Percentiles rank a stretch among this genome's conserved stretches.
Evolutionary conservation across 2,888 invertebrate genomes (phyloP).

Genomic region (Diadromus collaris): DNA sequence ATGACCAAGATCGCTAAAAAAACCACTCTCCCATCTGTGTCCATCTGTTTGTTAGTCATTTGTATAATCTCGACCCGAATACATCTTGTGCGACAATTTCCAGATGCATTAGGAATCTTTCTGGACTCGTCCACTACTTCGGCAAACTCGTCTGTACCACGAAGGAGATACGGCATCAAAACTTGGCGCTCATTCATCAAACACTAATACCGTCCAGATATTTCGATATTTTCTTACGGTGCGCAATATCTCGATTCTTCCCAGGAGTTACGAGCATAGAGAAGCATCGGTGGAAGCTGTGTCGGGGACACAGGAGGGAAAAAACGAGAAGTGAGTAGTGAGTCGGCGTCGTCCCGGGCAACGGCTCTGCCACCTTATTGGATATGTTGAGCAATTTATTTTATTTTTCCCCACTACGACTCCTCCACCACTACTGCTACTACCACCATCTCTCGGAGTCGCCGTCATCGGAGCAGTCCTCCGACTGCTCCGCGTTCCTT

Average conservation of each 20-base stretch:
- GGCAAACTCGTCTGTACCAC: neutral
- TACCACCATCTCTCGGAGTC: conserved; percentile 38
- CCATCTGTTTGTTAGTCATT: neutral
- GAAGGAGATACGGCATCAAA: neutral
- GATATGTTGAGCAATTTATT: conserved; percentile 80
- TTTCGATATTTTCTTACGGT: neutral
- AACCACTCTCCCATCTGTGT: too few relatives aligned
- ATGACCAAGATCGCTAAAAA: too few relatives aligned
- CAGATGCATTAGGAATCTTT: conserved; percentile 11
- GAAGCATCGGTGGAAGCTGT: conserved; percentile 55
- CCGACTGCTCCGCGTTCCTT: conserved; percentile 50
- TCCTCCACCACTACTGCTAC: conserved; percentile 43
- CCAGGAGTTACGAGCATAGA: conserved; percentile 33
- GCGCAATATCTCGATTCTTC: conserved; percentile 14
- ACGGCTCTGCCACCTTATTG: conserved; percentile 80
- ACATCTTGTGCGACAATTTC: neutral
- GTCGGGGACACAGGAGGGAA: conserved; percentile 65
- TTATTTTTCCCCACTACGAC: conserved; percentile 74
- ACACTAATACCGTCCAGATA: conserved; percentile 5
- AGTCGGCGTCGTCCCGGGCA: conserved; percentile 77
- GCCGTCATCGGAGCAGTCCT: conserved; percentile 46
- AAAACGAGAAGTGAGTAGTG: conserved; percentile 70
- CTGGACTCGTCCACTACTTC: neutral
- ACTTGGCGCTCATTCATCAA: neutral
- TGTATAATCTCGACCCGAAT: neutral